phyloP scores from a whole-genome alignment of 1,140 invertebrate genomes.

The Achatina immaculata region DNA sequence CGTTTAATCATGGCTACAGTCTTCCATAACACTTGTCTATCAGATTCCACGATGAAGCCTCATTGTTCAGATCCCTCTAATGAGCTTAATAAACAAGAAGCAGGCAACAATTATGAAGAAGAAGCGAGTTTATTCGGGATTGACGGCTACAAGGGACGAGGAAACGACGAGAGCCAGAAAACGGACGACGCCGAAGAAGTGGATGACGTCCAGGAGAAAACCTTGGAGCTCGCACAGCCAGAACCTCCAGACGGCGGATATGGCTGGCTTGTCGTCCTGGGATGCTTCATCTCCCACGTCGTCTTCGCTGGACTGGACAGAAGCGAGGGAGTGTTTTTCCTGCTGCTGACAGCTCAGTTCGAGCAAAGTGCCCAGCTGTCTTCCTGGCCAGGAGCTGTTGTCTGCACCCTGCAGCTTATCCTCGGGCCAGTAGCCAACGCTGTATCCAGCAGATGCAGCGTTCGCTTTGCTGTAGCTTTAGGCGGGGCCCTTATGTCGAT shows the following conservation, averaged over 20 bases:
- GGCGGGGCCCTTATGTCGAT: slow-evolving; percentile 82
- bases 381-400: slow-evolving; percentile 26
- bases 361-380: slow-evolving; percentile 45
- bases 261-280: slow-evolving; percentile 46
- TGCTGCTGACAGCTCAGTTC: slow-evolving; percentile 52
- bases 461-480: slow-evolving; percentile 85
- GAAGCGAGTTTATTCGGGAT: no score
- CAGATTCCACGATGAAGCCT: no score
- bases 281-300: slow-evolving; percentile 44
- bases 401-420: background rate
- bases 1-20: no score
- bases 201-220: no score
- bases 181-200: no score
- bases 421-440: slow-evolving; percentile 86
- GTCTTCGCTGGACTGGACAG: slow-evolving; percentile 55
- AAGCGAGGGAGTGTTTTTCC: slow-evolving; percentile 57
- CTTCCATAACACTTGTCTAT: no score
- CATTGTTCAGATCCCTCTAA: no score
- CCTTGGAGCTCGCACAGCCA: no score
- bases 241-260: slow-evolving; percentile 43
- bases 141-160: no score
- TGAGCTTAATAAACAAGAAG: no score
- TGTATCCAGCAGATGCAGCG: slow-evolving; percentile 87
- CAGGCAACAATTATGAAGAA: no score
- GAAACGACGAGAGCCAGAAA: no score